Evolutionary conservation across 2,113 vertebrate genomes (phyloP), one percentile per base, ranked within the genome.

Genomic region (Nanorana parkeri): DNA sequence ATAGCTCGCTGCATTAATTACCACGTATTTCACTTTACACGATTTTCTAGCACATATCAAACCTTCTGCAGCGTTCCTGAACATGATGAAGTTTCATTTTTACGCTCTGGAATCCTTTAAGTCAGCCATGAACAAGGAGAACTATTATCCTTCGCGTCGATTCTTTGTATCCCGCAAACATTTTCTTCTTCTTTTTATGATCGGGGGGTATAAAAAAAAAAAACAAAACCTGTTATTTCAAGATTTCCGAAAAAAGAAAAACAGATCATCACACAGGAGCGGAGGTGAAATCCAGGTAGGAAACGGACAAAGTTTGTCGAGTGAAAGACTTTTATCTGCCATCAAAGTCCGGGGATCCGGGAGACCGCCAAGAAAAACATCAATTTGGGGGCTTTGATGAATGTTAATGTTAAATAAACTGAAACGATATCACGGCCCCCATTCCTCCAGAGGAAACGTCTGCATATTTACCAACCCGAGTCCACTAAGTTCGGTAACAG

Each of bases 351-450:
- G 32, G 23, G 4, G 6, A 64, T 64, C 36, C 24, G n/a, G 21
- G n/a, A 23, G 17, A 19, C 11, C 7, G 58, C 74, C 74, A 77
- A 77, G 21, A 64, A 23, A 11, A 77, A 63, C 74, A 77, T 36
- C 36, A 26, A 64, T 47, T 52, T 52, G 58, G 32, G 55, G 73
- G 29, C 73, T 75, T 47, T 61, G 74, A 64, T 77, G 74, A 77
- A 77, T 47, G 36, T 23, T 23, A 28, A 77, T 76, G 73, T 76
- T 76, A 76, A 64, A 51, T 63, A 64, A 77, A 64, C 32, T 64
- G n/a, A 13, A 47, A 52, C 60, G 3, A 24, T 7, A 28, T 51
- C 11, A 23, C 17, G 56, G 47, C 58, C 68, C 17, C 51, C 68
- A 23, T 54, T 52, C 17, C 21, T 24, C 10, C 23, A 23, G 11